phyloP scores from a whole-genome alignment of 1,140 invertebrate genomes.

The Idris sp. region DNA sequence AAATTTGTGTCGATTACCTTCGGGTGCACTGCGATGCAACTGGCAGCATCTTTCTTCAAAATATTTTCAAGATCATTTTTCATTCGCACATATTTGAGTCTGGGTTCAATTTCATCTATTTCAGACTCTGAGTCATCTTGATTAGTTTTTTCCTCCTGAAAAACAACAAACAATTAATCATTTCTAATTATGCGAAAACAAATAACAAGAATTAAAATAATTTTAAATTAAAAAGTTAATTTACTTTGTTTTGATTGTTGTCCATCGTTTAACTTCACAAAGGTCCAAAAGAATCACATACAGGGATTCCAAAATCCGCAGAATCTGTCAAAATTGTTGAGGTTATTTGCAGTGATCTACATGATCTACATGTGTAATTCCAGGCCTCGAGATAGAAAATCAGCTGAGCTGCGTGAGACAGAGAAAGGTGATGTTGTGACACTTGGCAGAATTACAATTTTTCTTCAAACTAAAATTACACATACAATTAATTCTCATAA shows the following conservation, averaged over 20 bases:
- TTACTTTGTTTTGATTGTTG: conserved; percentile 58
- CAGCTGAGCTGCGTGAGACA: no score
- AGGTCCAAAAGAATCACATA: no score
- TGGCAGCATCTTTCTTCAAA: conserved; percentile 91
- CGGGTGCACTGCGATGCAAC: conserved; percentile 93
- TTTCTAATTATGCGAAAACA: not conserved
- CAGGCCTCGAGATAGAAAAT: no score
- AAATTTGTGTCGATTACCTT: conserved; percentile 81
- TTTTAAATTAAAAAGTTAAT: conserved; percentile 19
- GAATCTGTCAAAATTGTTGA: no score
- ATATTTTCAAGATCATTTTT: conserved; percentile 92
- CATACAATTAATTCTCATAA: no score
- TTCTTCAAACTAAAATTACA: no score
- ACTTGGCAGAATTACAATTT: no score
- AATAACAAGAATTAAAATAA: conserved; percentile 2
- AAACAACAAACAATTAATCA: conserved; percentile 17
- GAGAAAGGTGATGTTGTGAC: no score
- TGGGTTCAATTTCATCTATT: conserved; percentile 89
- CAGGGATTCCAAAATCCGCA: no score
- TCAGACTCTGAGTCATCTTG: conserved; percentile 75
- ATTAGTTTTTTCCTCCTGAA: conserved; percentile 64
- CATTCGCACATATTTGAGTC: conserved; percentile 94
- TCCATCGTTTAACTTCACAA: conserved; percentile 44
- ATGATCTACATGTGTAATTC: no score
- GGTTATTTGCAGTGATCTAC: no score